Percentiles rank a stretch among this genome's conserved stretches.
These are phyloP conservation scores for Agrochola lota DNA, from an alignment of 2,888 invertebrate genomes.

Conservation along the genomic window DNA sequence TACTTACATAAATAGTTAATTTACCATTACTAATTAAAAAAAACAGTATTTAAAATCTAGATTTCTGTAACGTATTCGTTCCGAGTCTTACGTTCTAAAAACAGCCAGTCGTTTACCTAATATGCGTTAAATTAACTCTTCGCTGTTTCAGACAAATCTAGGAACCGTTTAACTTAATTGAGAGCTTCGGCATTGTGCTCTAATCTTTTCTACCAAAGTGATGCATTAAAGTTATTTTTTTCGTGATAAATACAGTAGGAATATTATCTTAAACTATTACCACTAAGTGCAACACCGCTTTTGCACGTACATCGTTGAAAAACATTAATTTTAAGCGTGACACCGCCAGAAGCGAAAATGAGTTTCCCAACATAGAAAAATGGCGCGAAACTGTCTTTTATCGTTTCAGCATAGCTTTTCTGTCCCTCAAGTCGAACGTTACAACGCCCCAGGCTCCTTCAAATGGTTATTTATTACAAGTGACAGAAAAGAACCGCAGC, in stretches of 20 bases:
- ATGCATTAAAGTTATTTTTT: not conserved
- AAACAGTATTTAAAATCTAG: conserved; percentile 16
- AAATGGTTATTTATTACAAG: conserved; percentile 76
- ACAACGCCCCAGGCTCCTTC: conserved; percentile 69
- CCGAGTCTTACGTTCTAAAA: not conserved
- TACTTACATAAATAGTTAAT: not conserved
- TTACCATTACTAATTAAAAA: conserved; percentile 13
- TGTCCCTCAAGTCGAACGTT: conserved; percentile 66
- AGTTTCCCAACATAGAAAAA: conserved; percentile 84
- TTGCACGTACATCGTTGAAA: conserved; percentile 69
- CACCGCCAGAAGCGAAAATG: conserved; percentile 79
- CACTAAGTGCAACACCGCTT: not conserved
- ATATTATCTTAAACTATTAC: not conserved
- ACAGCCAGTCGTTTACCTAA: conserved; percentile 28
- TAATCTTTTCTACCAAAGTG: not conserved
- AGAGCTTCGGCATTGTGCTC: not conserved
- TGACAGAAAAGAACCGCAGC: conserved; percentile 80
- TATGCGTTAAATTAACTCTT: conserved; percentile 31
- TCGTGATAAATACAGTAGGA: not conserved
- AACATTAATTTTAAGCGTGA: conserved; percentile 75
- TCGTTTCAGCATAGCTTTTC: conserved; percentile 73
- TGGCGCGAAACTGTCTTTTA: conserved; percentile 79
- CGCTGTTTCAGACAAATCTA: conserved; percentile 9
- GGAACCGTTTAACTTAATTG: conserved; percentile 5
- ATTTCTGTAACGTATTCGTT: conserved; percentile 9